Evolutionary conservation across 2,113 vertebrate genomes (phyloP).

Genomic region (Vulpes ferrilata): DNA sequence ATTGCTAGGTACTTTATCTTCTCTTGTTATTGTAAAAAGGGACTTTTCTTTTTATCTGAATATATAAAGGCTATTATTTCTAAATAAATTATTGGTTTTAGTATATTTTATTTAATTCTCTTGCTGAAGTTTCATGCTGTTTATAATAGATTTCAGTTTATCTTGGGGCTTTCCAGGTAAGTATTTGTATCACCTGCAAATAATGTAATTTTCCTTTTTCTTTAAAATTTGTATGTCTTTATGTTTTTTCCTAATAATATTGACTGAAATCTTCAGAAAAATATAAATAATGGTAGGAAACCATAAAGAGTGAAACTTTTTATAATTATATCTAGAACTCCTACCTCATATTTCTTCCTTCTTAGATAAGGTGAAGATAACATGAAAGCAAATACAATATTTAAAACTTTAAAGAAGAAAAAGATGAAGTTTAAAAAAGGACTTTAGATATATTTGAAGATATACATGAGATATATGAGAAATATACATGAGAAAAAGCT

Average conservation of each 20-base stretch:
- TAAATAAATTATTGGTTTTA: constrained; percentile 43
- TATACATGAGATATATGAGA: neutral
- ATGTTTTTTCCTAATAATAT: constrained; percentile 48
- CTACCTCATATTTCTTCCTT: neutral
- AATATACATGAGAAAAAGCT: constrained; percentile 24
- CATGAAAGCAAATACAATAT: constrained; percentile 48
- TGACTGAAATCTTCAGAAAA: constrained; percentile 18
- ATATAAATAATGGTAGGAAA: constrained; percentile 43
- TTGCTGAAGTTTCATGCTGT: constrained; percentile 40
- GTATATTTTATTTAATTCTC: neutral
- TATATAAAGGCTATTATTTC: constrained; percentile 24
- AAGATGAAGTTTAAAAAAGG: neutral
- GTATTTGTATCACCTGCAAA: neutral
- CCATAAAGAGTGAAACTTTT: constrained; percentile 45
- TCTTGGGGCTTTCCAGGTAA: constrained; percentile 28
- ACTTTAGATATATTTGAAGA: neutral
- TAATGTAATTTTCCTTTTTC: neutral
- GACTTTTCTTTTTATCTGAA: neutral
- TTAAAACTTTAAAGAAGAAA: neutral
- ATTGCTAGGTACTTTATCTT: neutral
- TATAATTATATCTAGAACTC: constrained; percentile 42
- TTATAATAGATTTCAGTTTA: constrained; percentile 57
- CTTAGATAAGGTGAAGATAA: neutral
- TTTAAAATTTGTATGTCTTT: constrained; percentile 47
- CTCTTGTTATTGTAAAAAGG: neutral